These are phyloP conservation scores for Macrotrachela quadricornifera DNA, from an alignment of 1,140 invertebrate genomes.

Conservation along the genomic window DNA sequence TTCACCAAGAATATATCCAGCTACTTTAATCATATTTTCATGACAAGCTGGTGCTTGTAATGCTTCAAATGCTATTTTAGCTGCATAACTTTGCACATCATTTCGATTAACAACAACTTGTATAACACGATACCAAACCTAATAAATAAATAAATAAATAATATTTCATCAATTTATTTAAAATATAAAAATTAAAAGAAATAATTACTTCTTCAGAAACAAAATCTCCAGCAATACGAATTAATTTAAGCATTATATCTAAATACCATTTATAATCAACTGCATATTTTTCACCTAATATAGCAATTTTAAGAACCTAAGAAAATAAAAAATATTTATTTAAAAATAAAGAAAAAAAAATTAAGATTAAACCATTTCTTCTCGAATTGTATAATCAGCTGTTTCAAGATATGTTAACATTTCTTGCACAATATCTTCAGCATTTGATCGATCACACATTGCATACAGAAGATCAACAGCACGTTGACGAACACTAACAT, in stretches of 20 bases:
- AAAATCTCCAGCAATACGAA: conserved; percentile 97
- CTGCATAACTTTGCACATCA: conserved; percentile 88
- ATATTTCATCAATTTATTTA: too few species aligned
- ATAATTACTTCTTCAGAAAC: conserved; percentile 46
- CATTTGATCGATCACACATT: conserved; percentile 98
- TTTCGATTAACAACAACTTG: conserved; percentile 98
- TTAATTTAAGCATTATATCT: conserved; percentile 95
- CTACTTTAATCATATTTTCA: conserved; percentile 99
- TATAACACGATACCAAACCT: conserved; percentile 95
- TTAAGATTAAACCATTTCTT: conserved; percentile 73
- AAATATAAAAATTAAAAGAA: too few species aligned
- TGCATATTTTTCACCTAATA: conserved; percentile 96
- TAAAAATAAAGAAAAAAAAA: too few species aligned
- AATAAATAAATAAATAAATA: too few species aligned
- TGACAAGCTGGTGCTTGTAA: conserved; percentile 93
- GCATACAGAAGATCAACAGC: conserved; percentile 97
- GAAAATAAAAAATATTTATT: too few species aligned
- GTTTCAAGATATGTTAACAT: conserved; percentile 98
- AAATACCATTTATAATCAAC: conserved; percentile 98
- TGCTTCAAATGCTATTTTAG: conserved; percentile 91
- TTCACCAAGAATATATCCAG: conserved; percentile 95
- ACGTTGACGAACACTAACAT: conserved; percentile 90
- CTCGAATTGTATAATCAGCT: conserved; percentile 95
- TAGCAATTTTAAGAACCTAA: conserved; percentile 69
- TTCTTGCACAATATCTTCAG: conserved; percentile 96